phyloP scores from a whole-genome alignment of 2,113 vertebrate species.

The Gobio gobio region DNA sequence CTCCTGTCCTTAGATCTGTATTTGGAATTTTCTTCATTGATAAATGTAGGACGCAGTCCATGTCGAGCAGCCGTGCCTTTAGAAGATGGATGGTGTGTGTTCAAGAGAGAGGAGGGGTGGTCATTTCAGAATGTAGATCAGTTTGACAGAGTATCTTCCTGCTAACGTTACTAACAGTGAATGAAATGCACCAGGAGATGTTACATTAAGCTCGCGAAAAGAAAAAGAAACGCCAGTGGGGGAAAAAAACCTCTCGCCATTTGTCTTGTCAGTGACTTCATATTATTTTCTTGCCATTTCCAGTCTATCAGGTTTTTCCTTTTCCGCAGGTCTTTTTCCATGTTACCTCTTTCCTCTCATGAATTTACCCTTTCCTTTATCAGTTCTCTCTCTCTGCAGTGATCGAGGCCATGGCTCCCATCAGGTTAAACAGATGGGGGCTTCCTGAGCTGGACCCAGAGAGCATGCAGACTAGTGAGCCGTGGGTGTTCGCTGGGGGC shows the following conservation, averaged over 20 bases:
- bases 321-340: neutral
- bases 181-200: constrained; percentile 72
- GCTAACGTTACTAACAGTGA: constrained; percentile 66
- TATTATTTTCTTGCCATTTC: constrained; percentile 61
- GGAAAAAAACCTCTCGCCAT: constrained; percentile 60
- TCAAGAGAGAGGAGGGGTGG: constrained; percentile 45
- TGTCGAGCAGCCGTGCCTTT: constrained; percentile 62
- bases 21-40: constrained; percentile 67
- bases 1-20: constrained; percentile 62
- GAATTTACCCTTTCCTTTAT: constrained; percentile 9
- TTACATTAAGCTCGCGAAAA: constrained; percentile 68
- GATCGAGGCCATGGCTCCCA: constrained; percentile 83
- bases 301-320: constrained; percentile 59
- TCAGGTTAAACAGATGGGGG: constrained; percentile 88
- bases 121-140: constrained; percentile 70
- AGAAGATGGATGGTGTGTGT: constrained; percentile 69
- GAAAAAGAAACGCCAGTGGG: constrained; percentile 37
- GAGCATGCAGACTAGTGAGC: constrained; percentile 92
- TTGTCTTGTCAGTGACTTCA: constrained; percentile 67
- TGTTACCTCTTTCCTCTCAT: neutral
- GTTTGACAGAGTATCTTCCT: constrained; percentile 69
- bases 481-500: constrained; percentile 92
- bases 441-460: constrained; percentile 88
- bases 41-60: constrained; percentile 68
- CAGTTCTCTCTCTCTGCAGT: constrained; percentile 73